Base-by-base conservation (phyloP, 2,797 vertebrate species). In the Spea hammondii region DNA sequence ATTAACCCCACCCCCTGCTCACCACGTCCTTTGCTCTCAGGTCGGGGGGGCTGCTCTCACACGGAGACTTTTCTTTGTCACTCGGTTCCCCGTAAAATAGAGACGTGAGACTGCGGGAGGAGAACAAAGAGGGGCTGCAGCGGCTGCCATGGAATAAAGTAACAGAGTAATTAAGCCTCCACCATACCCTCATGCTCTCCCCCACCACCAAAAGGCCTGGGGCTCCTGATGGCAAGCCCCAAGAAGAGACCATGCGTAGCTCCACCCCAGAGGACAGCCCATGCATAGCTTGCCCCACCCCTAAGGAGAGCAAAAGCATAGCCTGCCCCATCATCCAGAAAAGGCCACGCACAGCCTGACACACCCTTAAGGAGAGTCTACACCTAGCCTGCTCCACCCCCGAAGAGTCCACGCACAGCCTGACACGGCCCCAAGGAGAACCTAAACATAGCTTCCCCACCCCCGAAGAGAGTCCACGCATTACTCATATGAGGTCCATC, bases 31-130 rank as follows among this genome's bases (percentile, higher is more conserved):
- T 97, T 83, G 89, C 93, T 14, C 96, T 95, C 0, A 89, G 88
- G 66, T 99, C 96, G 17, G 96, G 89, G 8, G 96, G 95, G 74
- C 95, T 93, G 88, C 90, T 92, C 85, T 99, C 97, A 0, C 96
- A 97, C 0, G 97, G 96, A 4, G 96, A 96, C 86, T 97, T 97
- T n/a, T 98, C 96, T 85, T 98, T 99, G 87, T 99, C 97, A 0
- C 94, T 97, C 55, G 94, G 95, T 86, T 99, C 97, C 82, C 97
- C 97, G 0, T 98, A 98, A 89, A 99, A 97, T 83, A 99, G 89
- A 0, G 97, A 99, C 0, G 96, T 97, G 84, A 99, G 88, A 87
- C 97, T 99, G 87, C 46, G 45, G 9, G 13, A 62, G 32, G 9
- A 74, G 12, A 62, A 70, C 4, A 50, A 8, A 13, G 13, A 32